Conservation (phyloP, 53 echinoderm and acorn worm genomes). For the Henricia sp. region DNA sequence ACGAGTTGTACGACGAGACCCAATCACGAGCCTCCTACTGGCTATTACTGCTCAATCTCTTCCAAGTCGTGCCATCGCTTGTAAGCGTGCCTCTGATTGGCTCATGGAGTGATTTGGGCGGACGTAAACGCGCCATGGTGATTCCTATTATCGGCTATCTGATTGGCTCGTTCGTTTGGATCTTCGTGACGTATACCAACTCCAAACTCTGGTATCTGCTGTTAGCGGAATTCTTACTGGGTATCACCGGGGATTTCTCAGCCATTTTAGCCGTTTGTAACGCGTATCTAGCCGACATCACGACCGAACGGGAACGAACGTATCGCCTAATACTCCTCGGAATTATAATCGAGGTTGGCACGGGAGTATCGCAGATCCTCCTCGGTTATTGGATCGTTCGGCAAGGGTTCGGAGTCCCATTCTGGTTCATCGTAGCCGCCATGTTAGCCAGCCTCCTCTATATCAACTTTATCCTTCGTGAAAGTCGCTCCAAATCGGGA, state of each 20-base stretch:
- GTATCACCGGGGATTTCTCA: slow-evolving; percentile 73
- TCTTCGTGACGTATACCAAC: slow-evolving; percentile 60
- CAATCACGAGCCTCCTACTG: slow-evolving; percentile 72
- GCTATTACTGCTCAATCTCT: slow-evolving; percentile 64
- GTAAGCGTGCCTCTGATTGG: slow-evolving; percentile 74
- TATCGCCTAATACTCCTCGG: slow-evolving; percentile 78
- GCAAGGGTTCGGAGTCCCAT: slow-evolving; percentile 58
- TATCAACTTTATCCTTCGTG: slow-evolving; percentile 46
- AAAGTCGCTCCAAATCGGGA: slow-evolving; percentile 16
- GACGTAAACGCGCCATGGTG: slow-evolving; percentile 73
- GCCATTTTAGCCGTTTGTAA: slow-evolving; percentile 70
- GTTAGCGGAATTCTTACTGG: slow-evolving; percentile 70
- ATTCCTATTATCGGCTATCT: slow-evolving; percentile 78
- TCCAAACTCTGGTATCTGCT: slow-evolving; percentile 71
- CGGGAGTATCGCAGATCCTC: slow-evolving; percentile 74
- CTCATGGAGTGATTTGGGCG: slow-evolving; percentile 69
- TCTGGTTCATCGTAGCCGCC: slow-evolving; percentile 61
- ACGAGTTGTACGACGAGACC: slow-evolving; percentile 38
- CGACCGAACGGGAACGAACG: slow-evolving; percentile 59
- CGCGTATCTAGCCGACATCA: slow-evolving; percentile 78
- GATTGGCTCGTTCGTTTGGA: slow-evolving; percentile 57
- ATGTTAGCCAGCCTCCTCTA: slow-evolving; percentile 50
- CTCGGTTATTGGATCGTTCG: slow-evolving; percentile 71
- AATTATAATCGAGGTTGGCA: slow-evolving; percentile 67
- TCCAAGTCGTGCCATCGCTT: slow-evolving; percentile 66